Evolutionary conservation across 1,140 invertebrate genomes (phyloP).

Genomic region (Pentalonia nigronervosa): DNA sequence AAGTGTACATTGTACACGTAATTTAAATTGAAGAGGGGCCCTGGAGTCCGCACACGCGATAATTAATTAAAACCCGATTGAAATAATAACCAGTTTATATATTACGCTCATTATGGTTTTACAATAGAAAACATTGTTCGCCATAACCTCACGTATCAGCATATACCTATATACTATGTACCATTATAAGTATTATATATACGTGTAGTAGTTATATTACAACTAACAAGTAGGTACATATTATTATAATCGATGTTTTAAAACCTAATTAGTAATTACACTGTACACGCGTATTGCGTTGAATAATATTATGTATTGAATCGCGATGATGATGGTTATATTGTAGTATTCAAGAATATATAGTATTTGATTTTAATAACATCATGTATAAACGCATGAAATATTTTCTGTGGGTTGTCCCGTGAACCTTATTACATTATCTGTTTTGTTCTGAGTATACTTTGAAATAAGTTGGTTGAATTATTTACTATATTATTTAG

Average conservation of each 20-base stretch:
- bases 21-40: conserved; percentile 12
- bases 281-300: neutral
- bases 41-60: neutral
- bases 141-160: neutral
- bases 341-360: neutral
- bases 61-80: conserved; percentile 43
- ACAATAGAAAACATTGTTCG: conserved; percentile 39
- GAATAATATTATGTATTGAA: neutral
- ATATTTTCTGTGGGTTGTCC: neutral
- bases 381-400: neutral
- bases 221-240: neutral
- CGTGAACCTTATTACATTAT: neutral
- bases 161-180: neutral
- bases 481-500: too few species aligned
- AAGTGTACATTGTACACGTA: neutral
- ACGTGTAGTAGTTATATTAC: neutral
- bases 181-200: neutral
- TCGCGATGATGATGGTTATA: neutral
- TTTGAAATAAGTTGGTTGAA: too few species aligned
- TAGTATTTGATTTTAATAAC: neutral
- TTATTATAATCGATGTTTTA: neutral
- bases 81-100: conserved; percentile 38
- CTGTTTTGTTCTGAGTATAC: too few species aligned
- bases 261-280: neutral
- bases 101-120: conserved; percentile 23